Conservation (phyloP, 1,140 invertebrate genomes). For the Drosophila punjabiensis region DNA sequence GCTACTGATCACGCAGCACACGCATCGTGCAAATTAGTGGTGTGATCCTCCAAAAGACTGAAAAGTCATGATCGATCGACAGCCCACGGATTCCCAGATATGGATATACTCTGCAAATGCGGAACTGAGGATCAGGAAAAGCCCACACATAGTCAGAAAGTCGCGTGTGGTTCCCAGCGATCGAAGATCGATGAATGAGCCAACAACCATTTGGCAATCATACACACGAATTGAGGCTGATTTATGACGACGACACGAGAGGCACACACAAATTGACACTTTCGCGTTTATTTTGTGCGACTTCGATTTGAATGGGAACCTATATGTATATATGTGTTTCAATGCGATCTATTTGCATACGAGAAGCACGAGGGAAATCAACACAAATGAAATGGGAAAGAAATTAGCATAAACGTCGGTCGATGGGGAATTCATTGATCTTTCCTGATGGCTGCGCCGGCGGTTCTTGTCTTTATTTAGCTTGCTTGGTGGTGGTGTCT, state of each 20-base stretch:
- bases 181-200: constrained; percentile 36
- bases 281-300: constrained; percentile 36
- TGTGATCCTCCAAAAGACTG: constrained; percentile 3
- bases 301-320: constrained; percentile 34
- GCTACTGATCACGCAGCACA: constrained; percentile 14
- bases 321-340: neutral
- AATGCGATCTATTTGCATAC: constrained; percentile 29
- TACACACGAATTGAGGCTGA: constrained; percentile 28
- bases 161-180: constrained; percentile 16
- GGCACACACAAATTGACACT: constrained; percentile 38
- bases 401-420: constrained; percentile 44
- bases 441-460: constrained; percentile 10
- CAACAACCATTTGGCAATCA: constrained; percentile 28
- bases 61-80: constrained; percentile 17
- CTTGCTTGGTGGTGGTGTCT: constrained; percentile 7
- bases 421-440: constrained; percentile 43
- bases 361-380: neutral
- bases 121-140: constrained; percentile 7
- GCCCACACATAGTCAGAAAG: neutral
- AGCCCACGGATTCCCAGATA: constrained; percentile 10
- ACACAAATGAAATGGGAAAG: constrained; percentile 29
- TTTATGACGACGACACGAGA: constrained; percentile 45
- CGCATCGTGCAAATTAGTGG: constrained; percentile 7
- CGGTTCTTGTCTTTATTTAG: constrained; percentile 21
- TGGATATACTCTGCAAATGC: constrained; percentile 13